Base-by-base conservation (phyloP, 2,113 vertebrate genomes). In the Colaptes auratus region DNA sequence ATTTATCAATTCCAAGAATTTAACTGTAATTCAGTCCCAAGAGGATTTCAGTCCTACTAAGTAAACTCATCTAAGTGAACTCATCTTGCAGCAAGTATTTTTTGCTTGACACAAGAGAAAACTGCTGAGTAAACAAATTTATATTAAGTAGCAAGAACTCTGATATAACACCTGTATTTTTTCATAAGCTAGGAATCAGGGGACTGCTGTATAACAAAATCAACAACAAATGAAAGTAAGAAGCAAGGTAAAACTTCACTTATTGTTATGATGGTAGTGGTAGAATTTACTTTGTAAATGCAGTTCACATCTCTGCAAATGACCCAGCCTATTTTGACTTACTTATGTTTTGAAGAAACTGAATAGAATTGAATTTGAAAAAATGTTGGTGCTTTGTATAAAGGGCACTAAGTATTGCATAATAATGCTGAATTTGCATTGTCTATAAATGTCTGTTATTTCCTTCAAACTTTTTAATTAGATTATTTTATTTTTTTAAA, bases 231-330 rank as follows among this genome's bases (percentile, higher is more conserved):
- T 70, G 20, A 82, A 61, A 84, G 14, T 33, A 53, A 59, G 44
- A 50, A 75, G 16, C 17, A 90, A 65, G 73, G 39, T 60, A 30
- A 76, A 46, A 39, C 18, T 77, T 56, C 21, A 27, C 10, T 61
- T 82, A 6, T 31, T 83, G 10, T 67, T 82, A 25, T 7, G 28
- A 65, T 69, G 17, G 33, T 65, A 65, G 33, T 28, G 11, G 20
- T 79, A 48, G 16, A 67, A 73, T 70, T 76, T 67, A 12, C 53
- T 63, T 76, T 76, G 28, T 44, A 72, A 75, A 60, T 61, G 50
- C 33, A 65, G 36, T 87, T 91, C 30, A 21, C 23, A 28, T 85
- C 12, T 82, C 74, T 94, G 66, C 15, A 87, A 39, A 69, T 55
- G 39, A 93, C 21, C 35, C 0, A 0, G 64, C 31, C 28, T 67